Evolutionary conservation across 2,888 invertebrate genomes (phyloP).

Genomic region (Eilema depressum): DNA sequence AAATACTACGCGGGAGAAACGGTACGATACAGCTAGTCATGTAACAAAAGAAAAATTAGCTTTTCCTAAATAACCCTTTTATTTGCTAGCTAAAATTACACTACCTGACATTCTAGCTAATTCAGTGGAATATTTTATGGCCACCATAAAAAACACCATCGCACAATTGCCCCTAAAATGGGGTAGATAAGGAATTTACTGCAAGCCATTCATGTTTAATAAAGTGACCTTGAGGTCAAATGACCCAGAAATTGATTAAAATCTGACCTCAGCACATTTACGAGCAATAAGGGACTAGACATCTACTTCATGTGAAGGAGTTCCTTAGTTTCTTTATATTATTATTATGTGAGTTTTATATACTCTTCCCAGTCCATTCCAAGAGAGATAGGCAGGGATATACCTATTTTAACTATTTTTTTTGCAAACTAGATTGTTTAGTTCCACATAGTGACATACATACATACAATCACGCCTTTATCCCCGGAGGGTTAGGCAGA

Average conservation of each 20-base stretch:
- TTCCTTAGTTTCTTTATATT: not conserved
- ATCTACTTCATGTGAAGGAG: not conserved
- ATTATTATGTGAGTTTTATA: not conserved
- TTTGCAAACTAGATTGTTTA: too few species aligned
- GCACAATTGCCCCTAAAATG: slow-evolving; percentile 25
- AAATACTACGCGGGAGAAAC: too few species aligned
- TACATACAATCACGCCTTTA: too few species aligned
- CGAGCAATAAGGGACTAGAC: slow-evolving; percentile 6
- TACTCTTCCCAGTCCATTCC: too few species aligned
- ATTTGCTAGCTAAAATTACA: slow-evolving; percentile 26
- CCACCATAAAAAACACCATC: slow-evolving; percentile 36
- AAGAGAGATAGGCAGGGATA: too few species aligned
- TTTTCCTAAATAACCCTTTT: not conserved
- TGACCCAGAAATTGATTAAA: not conserved
- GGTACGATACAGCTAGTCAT: not conserved
- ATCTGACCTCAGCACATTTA: slow-evolving; percentile 6
- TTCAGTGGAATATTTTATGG: slow-evolving; percentile 44
- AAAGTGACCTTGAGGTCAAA: slow-evolving; percentile 14
- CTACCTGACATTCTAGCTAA: slow-evolving; percentile 37
- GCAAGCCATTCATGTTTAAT: slow-evolving; percentile 19
- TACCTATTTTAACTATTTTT: too few species aligned
- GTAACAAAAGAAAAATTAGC: not conserved
- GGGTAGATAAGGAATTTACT: slow-evolving; percentile 39
- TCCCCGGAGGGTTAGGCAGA: too few species aligned
- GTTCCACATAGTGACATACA: too few species aligned